These are phyloP conservation scores for Drosophila sturtevanti DNA, from an alignment of 1,140 invertebrate species.

Conservation along the genomic window DNA sequence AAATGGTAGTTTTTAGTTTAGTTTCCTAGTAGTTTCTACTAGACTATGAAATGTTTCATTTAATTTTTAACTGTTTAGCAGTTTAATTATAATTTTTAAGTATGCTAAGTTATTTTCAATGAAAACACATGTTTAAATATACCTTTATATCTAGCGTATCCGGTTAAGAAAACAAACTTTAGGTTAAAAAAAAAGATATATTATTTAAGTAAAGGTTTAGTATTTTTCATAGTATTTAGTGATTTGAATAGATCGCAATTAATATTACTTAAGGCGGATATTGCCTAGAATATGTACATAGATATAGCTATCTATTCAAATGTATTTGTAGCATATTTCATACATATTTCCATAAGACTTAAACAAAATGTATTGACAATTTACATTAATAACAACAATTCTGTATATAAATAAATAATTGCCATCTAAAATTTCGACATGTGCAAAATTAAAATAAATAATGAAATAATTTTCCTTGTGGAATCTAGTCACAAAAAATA, in stretches of 20 bases:
- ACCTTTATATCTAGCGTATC: no score
- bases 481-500: conserved; percentile 50
- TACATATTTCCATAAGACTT: neutral
- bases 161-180: neutral
- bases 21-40: no score
- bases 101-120: no score
- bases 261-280: neutral
- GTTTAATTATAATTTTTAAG: no score
- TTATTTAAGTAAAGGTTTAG: neutral
- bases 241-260: no score
- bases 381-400: conserved; percentile 14
- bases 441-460: conserved; percentile 36
- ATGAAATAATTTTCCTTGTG: conserved; percentile 17
- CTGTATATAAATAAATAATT: conserved; percentile 51
- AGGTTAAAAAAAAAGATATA: neutral
- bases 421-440: conserved; percentile 55
- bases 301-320: neutral
- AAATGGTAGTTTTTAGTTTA: no score
- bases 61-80: no score
- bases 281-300: neutral
- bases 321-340: neutral
- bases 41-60: no score
- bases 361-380: neutral
- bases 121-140: no score
- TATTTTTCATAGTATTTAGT: no score